These are phyloP conservation scores for Oncorhynchus clarkii DNA, from an alignment of 2,113 vertebrate species.

Conservation along the genomic window DNA sequence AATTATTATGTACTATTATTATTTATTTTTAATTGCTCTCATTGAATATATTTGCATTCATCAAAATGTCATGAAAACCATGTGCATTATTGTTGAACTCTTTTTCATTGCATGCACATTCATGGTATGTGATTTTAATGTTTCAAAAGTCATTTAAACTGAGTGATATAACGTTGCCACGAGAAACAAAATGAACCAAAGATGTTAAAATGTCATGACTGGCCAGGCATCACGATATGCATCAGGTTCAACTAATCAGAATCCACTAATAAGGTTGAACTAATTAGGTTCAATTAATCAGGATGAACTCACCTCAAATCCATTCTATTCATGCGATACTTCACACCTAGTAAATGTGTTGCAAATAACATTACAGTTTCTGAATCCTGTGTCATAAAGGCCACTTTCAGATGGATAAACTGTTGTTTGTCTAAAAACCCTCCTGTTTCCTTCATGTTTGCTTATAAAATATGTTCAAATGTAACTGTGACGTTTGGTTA, in stretches of 20 bases:
- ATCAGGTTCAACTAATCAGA: not conserved
- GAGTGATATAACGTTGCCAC: too few species aligned
- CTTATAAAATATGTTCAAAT: not conserved
- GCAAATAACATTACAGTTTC: not conserved
- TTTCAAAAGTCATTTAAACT: too few species aligned
- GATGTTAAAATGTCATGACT: too few species aligned
- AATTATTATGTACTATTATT: not conserved
- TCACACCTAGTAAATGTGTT: not conserved
- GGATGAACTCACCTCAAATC: not conserved
- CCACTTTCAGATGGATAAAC: not conserved
- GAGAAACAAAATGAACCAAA: too few species aligned
- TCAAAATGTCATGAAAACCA: not conserved
- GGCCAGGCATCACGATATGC: not conserved
- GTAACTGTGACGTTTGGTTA: constrained; percentile 20
- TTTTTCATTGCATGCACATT: too few species aligned
- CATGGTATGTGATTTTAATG: too few species aligned
- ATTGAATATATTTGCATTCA: not conserved
- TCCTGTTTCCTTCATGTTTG: not conserved
- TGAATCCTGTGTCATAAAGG: not conserved
- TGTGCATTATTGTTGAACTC: not conserved
- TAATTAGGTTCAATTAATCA: too few species aligned
- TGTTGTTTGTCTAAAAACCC: not conserved
- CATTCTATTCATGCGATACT: not conserved
- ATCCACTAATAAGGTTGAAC: not conserved
- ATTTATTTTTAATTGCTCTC: not conserved